Base-by-base conservation (phyloP, 2,888 invertebrate genomes). In the Watsonalla binaria region DNA sequence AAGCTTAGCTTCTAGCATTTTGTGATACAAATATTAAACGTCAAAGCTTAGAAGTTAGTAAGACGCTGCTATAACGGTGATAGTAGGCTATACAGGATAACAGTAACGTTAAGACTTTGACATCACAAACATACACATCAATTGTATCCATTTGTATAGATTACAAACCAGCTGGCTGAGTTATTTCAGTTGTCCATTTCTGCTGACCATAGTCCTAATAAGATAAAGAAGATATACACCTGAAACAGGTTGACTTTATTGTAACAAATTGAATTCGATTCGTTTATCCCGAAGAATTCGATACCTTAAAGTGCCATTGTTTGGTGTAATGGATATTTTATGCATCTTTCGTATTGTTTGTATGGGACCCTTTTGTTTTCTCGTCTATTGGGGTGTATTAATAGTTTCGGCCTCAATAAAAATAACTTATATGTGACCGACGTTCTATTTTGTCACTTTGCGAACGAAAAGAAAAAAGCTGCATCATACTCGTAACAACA, bases 321-420 rank as follows among this genome's bases (percentile, higher is more conserved):
- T 61, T 66, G 52, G 54, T 56, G 51, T 66, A 68, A 66, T 66
- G 68, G 69, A 61, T 64, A 69, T 75, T 76, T 74, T 72, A 75
- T 75, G 74, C 76, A 74, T 64, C 62, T 61, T 46, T 53, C n/a
- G 59, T 65, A 60, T 61, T 63, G 60, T 56, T 62, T 57, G 57
- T 68, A 70, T 70, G 11, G 49, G 15, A 37, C 49, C 37, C 37
- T 49, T 49, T 33, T 49, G 24, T 65, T 65, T 65, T 58, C 56
- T 53, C 57, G 65, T 62, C 56, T 70, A 65, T 63, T 54, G 54
- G 54, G 59, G 62, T 57, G 62, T 67, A 71, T 70, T 66, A 72
- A 66, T 60, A 63, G 69, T 66, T 63, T 57, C 56, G 54, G 60
- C 58, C 56, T 50, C 60, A 62, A 68, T 70, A 66, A 62, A 60